Evolutionary conservation across 2,113 vertebrate genomes (phyloP).

Genomic region (Myrmecophaga tridactyla): DNA sequence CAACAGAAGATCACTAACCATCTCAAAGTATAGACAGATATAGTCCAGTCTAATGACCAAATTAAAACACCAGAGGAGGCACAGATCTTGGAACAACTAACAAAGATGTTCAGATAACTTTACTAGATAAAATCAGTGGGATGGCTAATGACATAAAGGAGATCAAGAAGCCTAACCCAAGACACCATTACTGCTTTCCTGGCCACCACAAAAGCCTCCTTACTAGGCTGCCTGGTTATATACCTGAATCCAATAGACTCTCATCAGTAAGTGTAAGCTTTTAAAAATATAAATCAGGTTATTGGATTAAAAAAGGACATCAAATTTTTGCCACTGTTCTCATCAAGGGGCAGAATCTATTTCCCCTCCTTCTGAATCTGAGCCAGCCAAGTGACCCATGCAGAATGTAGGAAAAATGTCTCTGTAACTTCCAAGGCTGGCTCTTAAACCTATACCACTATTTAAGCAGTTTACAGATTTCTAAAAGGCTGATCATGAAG

Average conservation of each 20-base stretch:
- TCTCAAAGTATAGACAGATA: no score
- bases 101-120: no score
- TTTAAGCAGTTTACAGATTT: not conserved
- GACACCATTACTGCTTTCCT: not conserved
- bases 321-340: not conserved
- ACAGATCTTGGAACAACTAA: no score
- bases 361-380: not conserved
- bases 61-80: no score
- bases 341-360: no score
- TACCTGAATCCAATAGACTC: not conserved
- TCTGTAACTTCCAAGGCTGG: no score
- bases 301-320: not conserved
- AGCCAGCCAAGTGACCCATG: not conserved
- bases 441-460: not conserved
- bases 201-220: not conserved
- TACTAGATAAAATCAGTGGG: no score
- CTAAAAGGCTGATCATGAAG: not conserved
- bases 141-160: no score
- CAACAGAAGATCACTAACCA: no score
- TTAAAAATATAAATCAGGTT: not conserved
- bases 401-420: rapidly evolving
- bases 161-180: not conserved
- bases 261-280: not conserved
- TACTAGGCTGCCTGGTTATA: not conserved
- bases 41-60: no score